Evolutionary conservation across 2,888 invertebrate genomes (phyloP).

Genomic region (Urechis unicinctus): DNA sequence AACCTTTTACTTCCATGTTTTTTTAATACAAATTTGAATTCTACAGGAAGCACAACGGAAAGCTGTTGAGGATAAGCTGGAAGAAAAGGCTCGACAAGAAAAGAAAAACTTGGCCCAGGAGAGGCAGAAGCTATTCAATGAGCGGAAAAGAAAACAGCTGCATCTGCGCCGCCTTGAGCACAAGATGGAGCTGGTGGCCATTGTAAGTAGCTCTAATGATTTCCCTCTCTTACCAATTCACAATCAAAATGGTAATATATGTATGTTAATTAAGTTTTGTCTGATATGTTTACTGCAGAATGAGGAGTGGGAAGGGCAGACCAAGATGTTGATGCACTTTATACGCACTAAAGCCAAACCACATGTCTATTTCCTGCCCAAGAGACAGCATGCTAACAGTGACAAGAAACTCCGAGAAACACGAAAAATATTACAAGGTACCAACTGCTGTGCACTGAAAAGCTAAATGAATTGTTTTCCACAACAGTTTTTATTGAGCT

Average conservation of each 20-base stretch:
- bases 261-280: background rate
- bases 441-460: constrained; percentile 1
- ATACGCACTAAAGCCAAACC: constrained; percentile 84
- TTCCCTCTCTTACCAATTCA: background rate
- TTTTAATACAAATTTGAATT: background rate
- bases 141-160: constrained; percentile 78
- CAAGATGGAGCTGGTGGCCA: constrained; percentile 80
- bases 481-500: background rate
- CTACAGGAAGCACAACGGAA: constrained; percentile 72
- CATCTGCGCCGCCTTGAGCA: constrained; percentile 83
- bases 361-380: constrained; percentile 77
- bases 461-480: background rate
- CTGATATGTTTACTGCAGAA: constrained; percentile 24
- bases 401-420: constrained; percentile 32
- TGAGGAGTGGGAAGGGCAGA: constrained; percentile 77
- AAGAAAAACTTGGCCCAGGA: constrained; percentile 78
- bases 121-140: constrained; percentile 75
- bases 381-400: constrained; percentile 22
- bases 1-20: too few relatives aligned
- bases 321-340: constrained; percentile 70
- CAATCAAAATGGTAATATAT: background rate
- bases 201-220: constrained; percentile 56
- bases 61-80: constrained; percentile 86
- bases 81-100: constrained; percentile 81
- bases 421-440: constrained; percentile 34